phyloP scores from a whole-genome alignment of 1,140 invertebrate species.

The Sminthurides bifidus region DNA sequence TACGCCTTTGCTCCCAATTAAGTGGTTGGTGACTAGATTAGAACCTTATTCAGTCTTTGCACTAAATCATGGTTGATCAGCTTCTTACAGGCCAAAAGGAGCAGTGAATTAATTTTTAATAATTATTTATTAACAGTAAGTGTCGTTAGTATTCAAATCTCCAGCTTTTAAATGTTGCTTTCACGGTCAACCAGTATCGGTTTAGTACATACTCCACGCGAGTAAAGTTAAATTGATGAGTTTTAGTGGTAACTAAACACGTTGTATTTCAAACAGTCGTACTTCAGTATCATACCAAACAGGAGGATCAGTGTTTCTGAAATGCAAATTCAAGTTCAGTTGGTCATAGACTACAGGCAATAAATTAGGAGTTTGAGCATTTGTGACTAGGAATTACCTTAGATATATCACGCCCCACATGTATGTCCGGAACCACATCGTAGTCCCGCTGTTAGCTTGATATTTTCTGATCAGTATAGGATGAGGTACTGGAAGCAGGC shows the following conservation, averaged over 20 bases:
- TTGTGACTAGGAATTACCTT: conserved; percentile 45
- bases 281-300: conserved; percentile 99
- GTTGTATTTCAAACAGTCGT: conserved; percentile 94
- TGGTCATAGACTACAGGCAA: not conserved
- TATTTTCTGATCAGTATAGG: conserved; percentile 98
- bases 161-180: too few species aligned
- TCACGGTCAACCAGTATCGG: too few species aligned
- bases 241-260: conserved; percentile 49
- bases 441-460: conserved; percentile 94
- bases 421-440: conserved; percentile 97
- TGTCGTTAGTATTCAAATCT: too few species aligned
- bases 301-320: conserved; percentile 94
- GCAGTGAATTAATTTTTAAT: too few species aligned
- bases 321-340: conserved; percentile 48
- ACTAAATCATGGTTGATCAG: too few species aligned
- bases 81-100: too few species aligned
- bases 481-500: conserved; percentile 94
- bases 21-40: too few species aligned
- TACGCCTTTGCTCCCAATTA: too few species aligned
- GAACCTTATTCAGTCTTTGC: too few species aligned
- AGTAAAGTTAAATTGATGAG: not conserved
- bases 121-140: too few species aligned
- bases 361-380: not conserved
- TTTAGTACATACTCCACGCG: too few species aligned
- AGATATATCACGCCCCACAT: conserved; percentile 99